Evolutionary conservation across 2,797 vertebrate species (phyloP).

Genomic region (Gymnothorax javanicus): DNA sequence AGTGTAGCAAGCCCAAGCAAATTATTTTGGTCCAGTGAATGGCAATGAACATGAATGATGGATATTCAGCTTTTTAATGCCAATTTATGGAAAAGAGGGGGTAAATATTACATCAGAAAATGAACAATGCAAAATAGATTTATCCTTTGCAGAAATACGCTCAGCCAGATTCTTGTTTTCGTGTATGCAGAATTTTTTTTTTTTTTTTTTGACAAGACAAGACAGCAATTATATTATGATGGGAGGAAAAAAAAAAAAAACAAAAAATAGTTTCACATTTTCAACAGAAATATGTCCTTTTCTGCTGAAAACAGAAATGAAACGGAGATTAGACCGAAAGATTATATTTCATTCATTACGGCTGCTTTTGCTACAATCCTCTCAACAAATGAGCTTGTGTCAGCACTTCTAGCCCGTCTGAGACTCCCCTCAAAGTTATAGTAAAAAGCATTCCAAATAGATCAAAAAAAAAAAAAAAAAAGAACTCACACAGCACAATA

Average conservation of each 20-base stretch:
- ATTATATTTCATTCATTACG: constrained; percentile 1
- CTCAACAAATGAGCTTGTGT: background rate
- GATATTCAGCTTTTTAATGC: background rate
- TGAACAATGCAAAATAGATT: background rate
- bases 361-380: background rate
- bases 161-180: background rate
- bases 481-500: background rate
- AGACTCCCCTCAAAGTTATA: background rate
- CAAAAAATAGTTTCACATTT: background rate
- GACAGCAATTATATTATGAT: background rate
- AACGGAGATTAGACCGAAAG: background rate
- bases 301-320: background rate
- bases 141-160: background rate
- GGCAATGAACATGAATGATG: background rate
- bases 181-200: background rate
- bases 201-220: background rate
- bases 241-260: background rate
- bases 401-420: background rate
- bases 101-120: background rate
- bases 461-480: background rate
- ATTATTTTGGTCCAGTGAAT: constrained; percentile 8
- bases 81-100: background rate
- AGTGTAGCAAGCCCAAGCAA: constrained; percentile 4
- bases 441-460: background rate
- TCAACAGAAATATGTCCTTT: background rate